A percentile compares a stretch with the other conserved stretches of the same genome.
Conservation (phyloP, 2,113 vertebrate genomes). For the Stictonetta naevosa region DNA sequence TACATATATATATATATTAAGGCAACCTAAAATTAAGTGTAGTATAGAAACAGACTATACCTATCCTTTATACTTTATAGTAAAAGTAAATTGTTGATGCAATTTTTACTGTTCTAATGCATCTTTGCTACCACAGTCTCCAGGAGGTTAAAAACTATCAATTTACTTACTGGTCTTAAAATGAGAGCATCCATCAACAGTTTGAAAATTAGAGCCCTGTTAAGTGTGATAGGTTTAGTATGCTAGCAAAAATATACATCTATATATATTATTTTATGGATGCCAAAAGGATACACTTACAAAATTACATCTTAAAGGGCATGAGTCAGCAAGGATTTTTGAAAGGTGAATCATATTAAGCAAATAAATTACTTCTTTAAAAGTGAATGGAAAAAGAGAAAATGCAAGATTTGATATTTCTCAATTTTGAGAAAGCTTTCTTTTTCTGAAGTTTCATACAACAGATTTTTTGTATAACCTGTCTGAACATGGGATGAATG, state of each 20-base stretch:
- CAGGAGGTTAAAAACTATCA: not conserved
- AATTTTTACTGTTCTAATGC: not conserved
- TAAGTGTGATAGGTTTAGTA: not conserved
- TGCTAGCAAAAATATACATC: not conserved
- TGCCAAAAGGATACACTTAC: not conserved
- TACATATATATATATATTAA: not conserved
- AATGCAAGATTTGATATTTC: not conserved
- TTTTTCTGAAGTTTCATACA: not conserved
- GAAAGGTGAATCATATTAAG: conserved; percentile 18
- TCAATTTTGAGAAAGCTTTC: not conserved
- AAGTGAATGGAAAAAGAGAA: not conserved
- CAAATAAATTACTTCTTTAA: not conserved
- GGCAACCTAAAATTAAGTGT: not conserved
- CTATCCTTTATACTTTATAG: not conserved
- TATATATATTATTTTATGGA: not conserved
- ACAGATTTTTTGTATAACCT: not conserved
- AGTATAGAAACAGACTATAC: not conserved
- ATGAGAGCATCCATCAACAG: not conserved
- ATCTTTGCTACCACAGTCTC: not conserved
- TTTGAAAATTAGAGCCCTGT: not conserved
- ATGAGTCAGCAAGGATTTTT: not conserved
- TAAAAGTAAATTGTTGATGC: not conserved
- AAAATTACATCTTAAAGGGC: not conserved
- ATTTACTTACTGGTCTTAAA: not conserved
- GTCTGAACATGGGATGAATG: not conserved